These are phyloP conservation scores for Camelus dromedarius DNA, from an alignment of 2,113 vertebrate genomes.

Conservation along the genomic window DNA sequence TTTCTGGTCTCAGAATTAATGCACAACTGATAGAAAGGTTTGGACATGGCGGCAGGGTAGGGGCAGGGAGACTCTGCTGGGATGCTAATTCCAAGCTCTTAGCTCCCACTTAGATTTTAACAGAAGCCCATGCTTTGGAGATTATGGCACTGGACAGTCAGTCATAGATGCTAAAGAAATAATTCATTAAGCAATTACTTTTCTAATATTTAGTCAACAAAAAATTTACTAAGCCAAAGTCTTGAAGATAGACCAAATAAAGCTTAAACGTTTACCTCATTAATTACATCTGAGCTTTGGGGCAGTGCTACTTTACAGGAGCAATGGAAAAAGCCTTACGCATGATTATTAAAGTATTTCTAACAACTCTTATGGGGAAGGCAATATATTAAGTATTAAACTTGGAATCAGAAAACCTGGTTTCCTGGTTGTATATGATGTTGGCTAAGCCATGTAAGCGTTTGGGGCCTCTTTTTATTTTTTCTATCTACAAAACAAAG, in stretches of 20 bases:
- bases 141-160: background rate
- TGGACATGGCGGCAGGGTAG: background rate
- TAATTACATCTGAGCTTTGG: background rate
- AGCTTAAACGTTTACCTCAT: background rate
- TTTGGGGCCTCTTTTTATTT: background rate
- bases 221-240: conserved; percentile 1
- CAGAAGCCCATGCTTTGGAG: background rate
- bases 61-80: background rate
- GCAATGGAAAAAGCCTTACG: background rate
- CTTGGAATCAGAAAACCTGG: background rate
- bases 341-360: background rate
- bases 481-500: background rate
- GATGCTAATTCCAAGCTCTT: background rate
- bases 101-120: background rate
- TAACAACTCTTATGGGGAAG: background rate
- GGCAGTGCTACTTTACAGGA: background rate
- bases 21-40: background rate
- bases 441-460: background rate
- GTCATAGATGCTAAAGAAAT: background rate
- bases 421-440: background rate
- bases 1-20: background rate
- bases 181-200: background rate
- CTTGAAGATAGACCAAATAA: conserved; percentile 29
- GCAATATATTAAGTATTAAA: background rate
- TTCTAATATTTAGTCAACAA: background rate